Conservation (phyloP, 2,113 vertebrate genomes). For the Benitochromis conjunctus region DNA sequence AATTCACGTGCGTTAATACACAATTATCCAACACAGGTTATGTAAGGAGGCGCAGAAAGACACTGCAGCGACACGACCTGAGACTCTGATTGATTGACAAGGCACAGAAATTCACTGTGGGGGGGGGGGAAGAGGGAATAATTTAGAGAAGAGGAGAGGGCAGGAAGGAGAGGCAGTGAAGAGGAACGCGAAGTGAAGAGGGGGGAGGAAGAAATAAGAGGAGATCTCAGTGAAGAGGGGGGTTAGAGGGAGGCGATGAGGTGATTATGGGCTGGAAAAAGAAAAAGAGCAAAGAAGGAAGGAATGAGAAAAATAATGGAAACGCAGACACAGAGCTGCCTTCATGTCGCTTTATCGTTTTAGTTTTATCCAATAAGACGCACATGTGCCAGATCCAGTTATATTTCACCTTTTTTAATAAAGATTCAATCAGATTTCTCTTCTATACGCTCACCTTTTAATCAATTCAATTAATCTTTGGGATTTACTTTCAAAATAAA, state of each 20-base stretch:
- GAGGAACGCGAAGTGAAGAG: neutral
- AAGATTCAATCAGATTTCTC: neutral
- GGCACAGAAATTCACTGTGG: rapidly evolving
- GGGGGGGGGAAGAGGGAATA: neutral
- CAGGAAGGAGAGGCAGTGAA: neutral
- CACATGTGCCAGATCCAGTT: rapidly evolving
- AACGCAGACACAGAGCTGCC: neutral
- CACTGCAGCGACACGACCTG: neutral
- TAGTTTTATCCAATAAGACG: neutral
- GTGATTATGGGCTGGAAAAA: neutral
- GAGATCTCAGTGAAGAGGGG: neutral
- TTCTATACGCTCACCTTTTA: neutral
- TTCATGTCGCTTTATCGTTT: neutral
- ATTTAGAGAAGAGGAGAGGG: neutral
- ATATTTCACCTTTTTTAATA: neutral
- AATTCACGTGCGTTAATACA: neutral
- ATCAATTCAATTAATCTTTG: neutral
- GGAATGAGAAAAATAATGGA: neutral
- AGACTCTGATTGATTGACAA: neutral
- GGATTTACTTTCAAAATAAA: neutral
- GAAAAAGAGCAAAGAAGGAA: neutral
- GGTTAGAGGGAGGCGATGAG: neutral
- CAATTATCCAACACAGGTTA: neutral
- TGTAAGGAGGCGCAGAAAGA: too few relatives aligned
- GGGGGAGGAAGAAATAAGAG: neutral